Evolutionary conservation across 2,797 vertebrate genomes (phyloP), one percentile per base, ranked within the genome.

Genomic region (Etheostoma perlongum): DNA sequence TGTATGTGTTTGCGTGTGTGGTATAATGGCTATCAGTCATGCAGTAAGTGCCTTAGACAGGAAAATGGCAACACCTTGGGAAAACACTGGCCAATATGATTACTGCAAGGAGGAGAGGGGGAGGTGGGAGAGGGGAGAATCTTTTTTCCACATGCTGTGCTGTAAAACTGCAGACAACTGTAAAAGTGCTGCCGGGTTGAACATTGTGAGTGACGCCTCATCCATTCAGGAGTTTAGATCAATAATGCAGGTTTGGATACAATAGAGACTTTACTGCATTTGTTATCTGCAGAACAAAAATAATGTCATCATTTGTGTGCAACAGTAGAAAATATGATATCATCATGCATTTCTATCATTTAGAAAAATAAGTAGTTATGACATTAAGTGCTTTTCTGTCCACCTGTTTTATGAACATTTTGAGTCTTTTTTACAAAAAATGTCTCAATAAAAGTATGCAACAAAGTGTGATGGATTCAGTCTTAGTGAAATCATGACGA

Each of bases 31-130:
- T 36, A 90, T 91, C 82, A 88, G 66, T 89, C 84, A 88, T 72
- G 67, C 82, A 81, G 76, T 91, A 90, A 92, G 89, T 91, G 89
- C 86, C 72, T 76, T 33, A 30, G 85, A 90, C 85, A 83, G 86
- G 77, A 88, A 93, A 84, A 88, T 87, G 85, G 85, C 83, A 88
- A 86, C 85, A 91, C 89, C 84, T 85, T 61, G 79, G 83, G 86
- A 91, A 85, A 91, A 90, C 79, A 82, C 70, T 62, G 81, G 72
- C 63, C 86, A 74, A 84, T 87, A 82, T 77, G 83, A 88, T 91
- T 89, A 90, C 81, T 82, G 65, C 44, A 75, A 69, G 47, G 23
- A 59, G 61, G 54, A 40, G 1, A 3, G n/a, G n/a, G 23, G 67
- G 9, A 33, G n/a, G 44, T 52, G 13, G 14, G 27, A 27, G 27